These are phyloP conservation scores for Pomatorhinus ruficollis DNA, from an alignment of 2,113 vertebrate species.

Conservation along the genomic window DNA sequence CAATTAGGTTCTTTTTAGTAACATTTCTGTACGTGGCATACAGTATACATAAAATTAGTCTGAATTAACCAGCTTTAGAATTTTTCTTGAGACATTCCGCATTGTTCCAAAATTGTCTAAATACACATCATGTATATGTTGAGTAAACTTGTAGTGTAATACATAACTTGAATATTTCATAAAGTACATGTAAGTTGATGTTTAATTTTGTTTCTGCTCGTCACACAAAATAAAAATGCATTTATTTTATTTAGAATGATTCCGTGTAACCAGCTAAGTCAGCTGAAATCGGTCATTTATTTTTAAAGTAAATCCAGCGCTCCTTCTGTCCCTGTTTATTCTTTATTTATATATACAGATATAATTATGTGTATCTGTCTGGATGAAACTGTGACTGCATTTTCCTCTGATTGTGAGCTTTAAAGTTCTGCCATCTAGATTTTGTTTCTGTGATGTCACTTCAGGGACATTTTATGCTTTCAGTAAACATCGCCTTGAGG, in stretches of 20 bases:
- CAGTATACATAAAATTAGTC: neutral
- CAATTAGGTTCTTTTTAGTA: neutral
- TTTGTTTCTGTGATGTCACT: slow-evolving; percentile 40
- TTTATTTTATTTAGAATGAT: neutral
- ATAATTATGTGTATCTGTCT: neutral
- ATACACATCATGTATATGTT: neutral
- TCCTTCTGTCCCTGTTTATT: neutral
- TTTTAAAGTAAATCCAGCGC: neutral
- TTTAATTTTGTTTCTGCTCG: slow-evolving; percentile 24
- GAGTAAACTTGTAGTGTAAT: neutral
- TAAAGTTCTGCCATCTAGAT: slow-evolving; percentile 27
- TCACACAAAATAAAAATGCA: neutral
- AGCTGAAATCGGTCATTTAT: neutral
- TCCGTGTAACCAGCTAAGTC: neutral
- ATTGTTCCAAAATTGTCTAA: slow-evolving; percentile 7
- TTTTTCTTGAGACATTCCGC: neutral
- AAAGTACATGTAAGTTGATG: neutral
- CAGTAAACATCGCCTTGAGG: slow-evolving; percentile 28
- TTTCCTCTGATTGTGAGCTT: slow-evolving; percentile 16
- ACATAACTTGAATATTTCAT: neutral
- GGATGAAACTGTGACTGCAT: neutral
- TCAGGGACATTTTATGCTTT: slow-evolving; percentile 47
- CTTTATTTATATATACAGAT: neutral
- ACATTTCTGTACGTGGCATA: neutral
- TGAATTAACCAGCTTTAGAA: neutral